Evolutionary conservation across 2,113 vertebrate genomes (phyloP), one percentile per base, ranked within the genome.

Genomic region (Lamprologus speciosus): DNA sequence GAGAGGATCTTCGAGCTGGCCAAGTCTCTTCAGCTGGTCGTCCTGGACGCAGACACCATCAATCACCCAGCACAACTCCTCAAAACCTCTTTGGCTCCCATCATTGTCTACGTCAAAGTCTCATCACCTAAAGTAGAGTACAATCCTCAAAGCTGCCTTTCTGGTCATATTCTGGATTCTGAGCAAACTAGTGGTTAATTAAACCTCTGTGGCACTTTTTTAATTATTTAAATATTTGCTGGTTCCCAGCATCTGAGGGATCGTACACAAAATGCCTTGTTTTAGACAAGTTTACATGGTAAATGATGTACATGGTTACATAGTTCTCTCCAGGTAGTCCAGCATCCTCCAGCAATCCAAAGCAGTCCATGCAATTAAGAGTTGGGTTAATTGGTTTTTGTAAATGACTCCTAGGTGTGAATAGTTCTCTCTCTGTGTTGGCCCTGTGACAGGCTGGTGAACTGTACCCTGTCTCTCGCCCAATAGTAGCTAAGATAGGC

Each of bases 1-100:
- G 98, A 99, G 88, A 97, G 98, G 84, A 99, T 99, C 94, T 99
- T 99, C 8, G 98, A 99, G 96, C 92, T 99, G 95, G 98, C 98
- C 90, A 99, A 99, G 95, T 98, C 98, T 57, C 96, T 99, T 83
- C 98, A 99, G 96, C 95, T 99, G 83, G 98, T 99, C 14, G 97
- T 98, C 55, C 89, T 99, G 94, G 98, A 99, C 0, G 98, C 98
- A 0, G 98, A 99, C 94, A 99, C 98, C 88, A 99, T 99, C 96
- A 99, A 99, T 95, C 98, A 99, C 93, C 98, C 98, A 0, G 94
- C 98, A 19, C 98, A 99, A 94, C 97, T 99, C 84, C 96, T 97
- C 94, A 99, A 99, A 96, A 99, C 98, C 3, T 99, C 98, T 0
- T 92, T 99, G 94, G 98, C 98, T 1, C 98, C 98, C 94, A 99